Conservation (phyloP, 2,888 invertebrate genomes). For the Lydus trimaculatus region DNA sequence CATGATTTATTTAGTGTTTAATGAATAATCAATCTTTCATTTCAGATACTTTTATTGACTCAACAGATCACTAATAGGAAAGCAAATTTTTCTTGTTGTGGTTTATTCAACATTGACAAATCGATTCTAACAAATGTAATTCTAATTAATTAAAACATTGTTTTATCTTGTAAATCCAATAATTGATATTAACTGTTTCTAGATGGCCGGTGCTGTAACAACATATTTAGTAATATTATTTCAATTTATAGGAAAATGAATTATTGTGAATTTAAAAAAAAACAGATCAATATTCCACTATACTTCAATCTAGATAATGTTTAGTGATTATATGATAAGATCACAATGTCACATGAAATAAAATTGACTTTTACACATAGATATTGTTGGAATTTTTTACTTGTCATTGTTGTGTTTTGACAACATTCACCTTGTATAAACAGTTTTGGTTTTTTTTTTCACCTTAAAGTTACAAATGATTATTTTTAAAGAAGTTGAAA, state of each 20-base stretch:
- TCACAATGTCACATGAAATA: background rate
- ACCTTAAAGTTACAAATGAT: background rate
- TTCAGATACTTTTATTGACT: slow-evolving; percentile 38
- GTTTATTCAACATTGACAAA: slow-evolving; percentile 43
- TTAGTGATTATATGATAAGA: background rate
- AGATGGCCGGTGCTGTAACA: background rate
- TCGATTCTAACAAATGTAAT: slow-evolving; percentile 44
- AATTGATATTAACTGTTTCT: background rate
- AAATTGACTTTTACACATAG: background rate
- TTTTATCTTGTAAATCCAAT: too few relatives aligned
- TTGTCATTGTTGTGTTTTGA: background rate
- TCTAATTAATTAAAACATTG: background rate
- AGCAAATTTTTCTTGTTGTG: slow-evolving; percentile 41
- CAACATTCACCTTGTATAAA: background rate
- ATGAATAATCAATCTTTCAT: background rate
- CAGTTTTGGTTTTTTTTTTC: background rate
- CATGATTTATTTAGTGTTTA: slow-evolving; percentile 2
- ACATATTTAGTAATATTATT: slow-evolving; percentile 1
- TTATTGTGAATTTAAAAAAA: background rate
- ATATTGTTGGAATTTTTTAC: background rate
- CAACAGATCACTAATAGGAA: slow-evolving; percentile 37
- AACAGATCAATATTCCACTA: background rate
- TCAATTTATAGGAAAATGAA: background rate
- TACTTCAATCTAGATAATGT: background rate
- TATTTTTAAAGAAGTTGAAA: background rate